These are phyloP conservation scores for Drosophila miranda DNA, from an alignment of 1,140 invertebrate species.

Conservation along the genomic window DNA sequence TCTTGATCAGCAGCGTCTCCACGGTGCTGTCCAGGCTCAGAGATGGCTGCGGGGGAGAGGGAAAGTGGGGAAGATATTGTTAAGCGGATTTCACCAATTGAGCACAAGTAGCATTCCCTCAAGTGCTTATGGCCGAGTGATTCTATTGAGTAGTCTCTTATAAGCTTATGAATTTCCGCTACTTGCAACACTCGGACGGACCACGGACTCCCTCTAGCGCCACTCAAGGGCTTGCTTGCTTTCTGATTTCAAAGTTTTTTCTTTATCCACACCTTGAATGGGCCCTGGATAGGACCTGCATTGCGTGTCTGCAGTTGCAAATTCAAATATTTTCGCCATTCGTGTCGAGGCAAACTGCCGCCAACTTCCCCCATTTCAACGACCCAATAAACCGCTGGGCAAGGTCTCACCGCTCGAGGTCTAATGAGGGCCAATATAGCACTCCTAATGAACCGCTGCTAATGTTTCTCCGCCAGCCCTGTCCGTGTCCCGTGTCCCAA, in stretches of 20 bases:
- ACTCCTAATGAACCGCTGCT: conserved; percentile 3
- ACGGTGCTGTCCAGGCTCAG: conserved; percentile 88
- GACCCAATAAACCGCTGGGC: conserved; percentile 6
- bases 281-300: conserved; percentile 26
- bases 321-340: conserved; percentile 29
- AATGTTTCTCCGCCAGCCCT: not conserved
- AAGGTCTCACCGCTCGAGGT: conserved; percentile 23
- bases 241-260: conserved; percentile 28
- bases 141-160: conserved; percentile 19
- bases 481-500: not conserved
- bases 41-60: conserved; percentile 85
- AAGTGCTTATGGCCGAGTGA: conserved; percentile 34
- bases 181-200: conserved; percentile 1
- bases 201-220: not conserved
- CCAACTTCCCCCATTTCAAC: conserved; percentile 29
- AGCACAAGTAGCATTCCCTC: conserved; percentile 4
- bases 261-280: conserved; percentile 45
- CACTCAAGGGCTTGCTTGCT: conserved; percentile 25
- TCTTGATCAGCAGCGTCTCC: conserved; percentile 87
- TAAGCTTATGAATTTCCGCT: conserved; percentile 24
- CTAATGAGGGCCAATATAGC: conserved; percentile 20
- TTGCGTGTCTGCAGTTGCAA: conserved; percentile 51
- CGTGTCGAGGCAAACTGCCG: conserved; percentile 34
- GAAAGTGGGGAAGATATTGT: conserved; percentile 3
- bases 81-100: conserved; percentile 33